Conservation (phyloP, 2,113 vertebrate genomes). For the Catharus minimus region DNA sequence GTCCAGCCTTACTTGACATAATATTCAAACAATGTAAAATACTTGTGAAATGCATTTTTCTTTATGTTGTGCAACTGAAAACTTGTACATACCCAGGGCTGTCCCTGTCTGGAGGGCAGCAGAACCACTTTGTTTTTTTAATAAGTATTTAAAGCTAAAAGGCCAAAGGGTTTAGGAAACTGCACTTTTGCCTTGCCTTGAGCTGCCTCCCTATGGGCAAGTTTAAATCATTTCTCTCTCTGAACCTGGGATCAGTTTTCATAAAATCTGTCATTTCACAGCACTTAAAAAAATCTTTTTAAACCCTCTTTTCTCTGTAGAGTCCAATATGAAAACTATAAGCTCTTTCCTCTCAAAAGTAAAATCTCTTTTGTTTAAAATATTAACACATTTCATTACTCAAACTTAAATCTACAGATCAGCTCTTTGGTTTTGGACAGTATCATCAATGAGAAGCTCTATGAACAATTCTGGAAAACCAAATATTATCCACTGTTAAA, state of each 20-base stretch:
- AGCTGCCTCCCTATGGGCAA: background rate
- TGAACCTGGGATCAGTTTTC: background rate
- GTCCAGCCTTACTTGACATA: background rate
- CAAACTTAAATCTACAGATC: constrained; percentile 71
- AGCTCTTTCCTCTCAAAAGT: background rate
- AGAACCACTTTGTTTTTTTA: background rate
- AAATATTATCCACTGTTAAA: constrained; percentile 83
- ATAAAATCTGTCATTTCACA: background rate
- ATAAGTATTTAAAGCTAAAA: background rate
- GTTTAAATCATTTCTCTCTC: background rate
- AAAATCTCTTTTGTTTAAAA: background rate
- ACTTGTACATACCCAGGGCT: background rate
- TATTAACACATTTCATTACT: background rate
- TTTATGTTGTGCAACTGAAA: background rate
- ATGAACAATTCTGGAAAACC: constrained; percentile 80
- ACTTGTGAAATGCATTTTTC: background rate
- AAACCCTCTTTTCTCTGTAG: too few species aligned
- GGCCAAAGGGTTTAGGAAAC: background rate
- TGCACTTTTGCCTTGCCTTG: background rate
- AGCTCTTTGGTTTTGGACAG: constrained; percentile 79
- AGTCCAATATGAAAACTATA: background rate
- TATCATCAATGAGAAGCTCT: constrained; percentile 76
- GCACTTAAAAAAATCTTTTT: background rate
- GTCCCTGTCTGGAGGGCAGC: background rate
- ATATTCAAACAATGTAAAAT: background rate